These are phyloP conservation scores for Parelbella ahira DNA, from an alignment of 2,888 invertebrate genomes.

Conservation along the genomic window DNA sequence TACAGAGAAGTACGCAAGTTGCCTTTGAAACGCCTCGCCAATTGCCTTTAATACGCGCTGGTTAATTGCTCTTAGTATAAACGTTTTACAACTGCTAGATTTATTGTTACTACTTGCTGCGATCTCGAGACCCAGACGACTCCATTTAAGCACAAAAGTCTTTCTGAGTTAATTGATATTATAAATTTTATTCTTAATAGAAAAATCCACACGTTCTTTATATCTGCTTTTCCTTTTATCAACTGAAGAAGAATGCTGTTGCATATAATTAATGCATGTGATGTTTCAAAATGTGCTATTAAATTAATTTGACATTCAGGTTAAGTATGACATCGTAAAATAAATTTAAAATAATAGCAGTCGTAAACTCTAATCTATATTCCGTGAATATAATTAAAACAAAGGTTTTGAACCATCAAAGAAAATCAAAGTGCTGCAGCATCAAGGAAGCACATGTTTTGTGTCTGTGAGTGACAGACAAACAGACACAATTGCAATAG, in stretches of 20 bases:
- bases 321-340: too few relatives aligned
- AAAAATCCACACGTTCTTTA: too few relatives aligned
- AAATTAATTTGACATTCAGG: too few relatives aligned
- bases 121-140: conserved; percentile 2
- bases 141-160: conserved; percentile 1
- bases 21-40: conserved; percentile 52
- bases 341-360: too few relatives aligned
- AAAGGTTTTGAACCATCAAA: neutral
- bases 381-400: too few relatives aligned
- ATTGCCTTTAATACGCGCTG: conserved; percentile 56
- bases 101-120: too few relatives aligned
- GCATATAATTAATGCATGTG: too few relatives aligned
- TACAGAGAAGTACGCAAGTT: conserved; percentile 50
- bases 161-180: neutral
- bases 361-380: too few relatives aligned
- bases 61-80: conserved; percentile 44
- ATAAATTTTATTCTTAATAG: neutral
- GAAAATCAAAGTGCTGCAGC: conserved; percentile 20
- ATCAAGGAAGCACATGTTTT: conserved; percentile 54
- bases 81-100: conserved; percentile 10
- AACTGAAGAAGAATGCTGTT: too few relatives aligned
- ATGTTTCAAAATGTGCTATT: too few relatives aligned
- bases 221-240: too few relatives aligned
- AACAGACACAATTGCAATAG: conserved; percentile 33
- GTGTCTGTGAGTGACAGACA: conserved; percentile 39